These are phyloP conservation scores for Bombus soroeensis DNA, from an alignment of 1,140 invertebrate genomes.

Conservation along the genomic window DNA sequence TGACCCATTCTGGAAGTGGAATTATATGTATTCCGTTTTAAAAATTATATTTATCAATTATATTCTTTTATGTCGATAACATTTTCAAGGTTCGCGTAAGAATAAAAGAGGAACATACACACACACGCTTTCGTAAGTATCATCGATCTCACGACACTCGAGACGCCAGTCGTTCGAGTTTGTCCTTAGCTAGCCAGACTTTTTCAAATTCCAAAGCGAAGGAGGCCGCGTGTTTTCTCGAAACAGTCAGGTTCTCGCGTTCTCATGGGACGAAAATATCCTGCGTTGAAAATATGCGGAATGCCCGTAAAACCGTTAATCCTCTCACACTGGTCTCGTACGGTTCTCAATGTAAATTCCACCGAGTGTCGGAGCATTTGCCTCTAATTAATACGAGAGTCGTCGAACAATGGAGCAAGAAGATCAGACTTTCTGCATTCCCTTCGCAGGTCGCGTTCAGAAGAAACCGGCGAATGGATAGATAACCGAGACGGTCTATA, in stretches of 20 bases:
- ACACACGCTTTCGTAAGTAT: not conserved
- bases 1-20: too few relatives aligned
- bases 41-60: too few relatives aligned
- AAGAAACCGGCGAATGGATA: constrained; percentile 3
- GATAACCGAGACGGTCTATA: not conserved
- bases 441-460: not conserved
- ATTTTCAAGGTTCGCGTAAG: too few relatives aligned
- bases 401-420: constrained; percentile 38
- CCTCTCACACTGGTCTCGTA: constrained; percentile 7
- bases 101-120: too few relatives aligned
- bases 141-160: constrained; percentile 1
- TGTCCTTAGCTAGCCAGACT: not conserved
- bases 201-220: not conserved
- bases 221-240: too few relatives aligned
- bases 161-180: not conserved
- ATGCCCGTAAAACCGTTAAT: constrained; percentile 43
- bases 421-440: constrained; percentile 3
- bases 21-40: too few relatives aligned
- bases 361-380: not conserved
- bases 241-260: not conserved
- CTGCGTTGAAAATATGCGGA: constrained; percentile 12
- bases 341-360: constrained; percentile 47
- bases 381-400: constrained; percentile 44
- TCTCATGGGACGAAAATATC: not conserved
- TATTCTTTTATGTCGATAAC: too few relatives aligned